Evolutionary conservation across 2,888 invertebrate genomes (phyloP).

Genomic region (Cheiracanthium punctorium): DNA sequence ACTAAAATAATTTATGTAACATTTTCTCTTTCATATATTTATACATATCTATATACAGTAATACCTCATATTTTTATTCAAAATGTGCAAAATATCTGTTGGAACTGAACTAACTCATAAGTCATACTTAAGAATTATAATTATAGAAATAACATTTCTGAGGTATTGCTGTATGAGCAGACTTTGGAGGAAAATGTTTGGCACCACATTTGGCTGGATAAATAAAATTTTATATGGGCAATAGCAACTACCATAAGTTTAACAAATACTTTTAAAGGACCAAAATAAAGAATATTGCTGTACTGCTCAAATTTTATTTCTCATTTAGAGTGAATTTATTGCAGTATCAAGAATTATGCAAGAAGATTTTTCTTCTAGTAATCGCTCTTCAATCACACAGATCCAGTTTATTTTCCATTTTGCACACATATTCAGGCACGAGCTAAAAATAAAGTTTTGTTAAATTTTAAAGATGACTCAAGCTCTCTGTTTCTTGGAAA

Average conservation of each 20-base stretch:
- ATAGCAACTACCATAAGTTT: not conserved
- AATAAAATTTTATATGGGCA: not conserved
- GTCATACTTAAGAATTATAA: too few relatives aligned
- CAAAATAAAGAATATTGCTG: not conserved
- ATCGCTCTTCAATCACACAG: too few relatives aligned
- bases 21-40: too few relatives aligned
- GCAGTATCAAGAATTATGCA: not conserved
- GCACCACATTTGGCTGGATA: constrained; percentile 5
- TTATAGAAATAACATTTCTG: too few relatives aligned
- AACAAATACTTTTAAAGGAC: not conserved
- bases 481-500: constrained; percentile 57
- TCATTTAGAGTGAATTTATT: not conserved
- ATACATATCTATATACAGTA: too few relatives aligned
- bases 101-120: too few relatives aligned
- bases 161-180: too few relatives aligned
- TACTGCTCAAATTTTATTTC: not conserved
- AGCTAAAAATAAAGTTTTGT: constrained; percentile 16
- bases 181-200: not conserved
- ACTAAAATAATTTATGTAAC: too few relatives aligned
- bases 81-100: too few relatives aligned
- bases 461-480: constrained; percentile 54
- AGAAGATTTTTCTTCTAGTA: not conserved
- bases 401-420: not conserved
- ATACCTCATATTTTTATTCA: too few relatives aligned
- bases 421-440: constrained; percentile 9